Percentiles rank a stretch among this genome's conserved stretches.
phyloP scores from a whole-genome alignment of 2,797 vertebrate genomes.

The Ctenosaura bakeri region DNA sequence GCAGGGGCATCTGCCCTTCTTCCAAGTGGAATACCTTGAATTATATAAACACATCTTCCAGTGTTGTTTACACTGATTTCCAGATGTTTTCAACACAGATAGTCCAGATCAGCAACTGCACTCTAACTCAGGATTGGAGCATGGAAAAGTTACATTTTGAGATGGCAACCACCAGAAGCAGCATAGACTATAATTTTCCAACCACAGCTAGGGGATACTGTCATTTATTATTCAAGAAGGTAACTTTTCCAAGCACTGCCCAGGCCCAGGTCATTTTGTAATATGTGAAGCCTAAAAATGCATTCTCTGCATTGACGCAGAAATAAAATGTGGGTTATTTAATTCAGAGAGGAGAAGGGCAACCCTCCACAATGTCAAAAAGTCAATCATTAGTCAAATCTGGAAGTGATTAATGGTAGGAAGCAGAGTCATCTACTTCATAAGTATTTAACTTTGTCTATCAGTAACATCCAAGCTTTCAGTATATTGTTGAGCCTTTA shows the following conservation, averaged over 20 bases:
- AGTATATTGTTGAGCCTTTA: background rate
- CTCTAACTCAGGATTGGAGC: background rate
- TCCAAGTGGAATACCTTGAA: constrained; percentile 16
- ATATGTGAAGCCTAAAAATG: too few relatives aligned
- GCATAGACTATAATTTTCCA: too few relatives aligned
- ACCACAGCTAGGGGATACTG: too few relatives aligned
- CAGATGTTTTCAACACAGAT: constrained; percentile 16
- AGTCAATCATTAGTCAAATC: constrained; percentile 68
- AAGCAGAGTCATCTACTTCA: background rate
- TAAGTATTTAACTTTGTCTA: background rate
- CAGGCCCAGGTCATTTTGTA: background rate
- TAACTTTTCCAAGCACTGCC: too few relatives aligned
- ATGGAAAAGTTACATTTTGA: background rate
- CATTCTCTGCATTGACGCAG: background rate
- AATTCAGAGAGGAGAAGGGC: background rate
- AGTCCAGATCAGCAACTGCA: background rate
- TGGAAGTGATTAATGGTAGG: background rate
- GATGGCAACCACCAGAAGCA: background rate
- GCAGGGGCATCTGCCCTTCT: constrained; percentile 14
- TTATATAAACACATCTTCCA: constrained; percentile 18
- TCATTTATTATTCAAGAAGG: too few relatives aligned
- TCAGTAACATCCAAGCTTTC: background rate
- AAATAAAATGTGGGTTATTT: background rate
- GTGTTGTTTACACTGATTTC: background rate
- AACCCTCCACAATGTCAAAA: constrained; percentile 33